Percentiles rank a stretch among this genome's conserved stretches.
Conservation (phyloP, 30 jellyfish, hydroid and myxozoan species). For the Turritopsis dohrnii region DNA sequence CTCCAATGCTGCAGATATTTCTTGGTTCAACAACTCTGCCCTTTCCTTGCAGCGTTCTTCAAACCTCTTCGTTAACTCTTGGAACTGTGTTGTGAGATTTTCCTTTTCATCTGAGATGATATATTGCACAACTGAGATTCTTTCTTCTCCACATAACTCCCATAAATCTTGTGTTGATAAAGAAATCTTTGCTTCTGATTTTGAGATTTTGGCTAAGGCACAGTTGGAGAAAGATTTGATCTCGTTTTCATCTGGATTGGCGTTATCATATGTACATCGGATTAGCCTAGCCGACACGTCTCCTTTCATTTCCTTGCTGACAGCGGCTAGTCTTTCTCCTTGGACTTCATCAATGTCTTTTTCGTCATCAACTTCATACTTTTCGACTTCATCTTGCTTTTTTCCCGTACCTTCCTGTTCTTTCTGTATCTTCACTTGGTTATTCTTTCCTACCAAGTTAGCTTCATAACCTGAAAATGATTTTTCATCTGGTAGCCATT, state of each 20-base stretch:
- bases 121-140: slow-evolving; percentile 21
- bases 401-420: slow-evolving; percentile 19
- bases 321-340: slow-evolving; percentile 28
- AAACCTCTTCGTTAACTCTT: not conserved
- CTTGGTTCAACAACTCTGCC: slow-evolving; percentile 31
- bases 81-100: slow-evolving; percentile 20
- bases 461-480: not conserved
- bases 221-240: slow-evolving; percentile 17
- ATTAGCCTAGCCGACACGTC: not conserved
- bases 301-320: slow-evolving; percentile 12
- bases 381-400: slow-evolving; percentile 27
- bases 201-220: slow-evolving; percentile 20
- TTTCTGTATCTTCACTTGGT: slow-evolving; percentile 11
- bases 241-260: not conserved
- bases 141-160: slow-evolving; percentile 30
- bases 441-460: not conserved
- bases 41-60: slow-evolving; percentile 32
- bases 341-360: slow-evolving; percentile 30
- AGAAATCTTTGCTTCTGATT: not conserved
- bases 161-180: slow-evolving; percentile 27
- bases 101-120: slow-evolving; percentile 10
- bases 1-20: slow-evolving; percentile 34
- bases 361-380: slow-evolving; percentile 35
- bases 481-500: slow-evolving; percentile 37
- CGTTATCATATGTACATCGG: not conserved